A percentile compares a stretch with the other conserved stretches of the same genome.
Conservation (phyloP, 2,888 invertebrate genomes). For the Melitaea athalia region DNA sequence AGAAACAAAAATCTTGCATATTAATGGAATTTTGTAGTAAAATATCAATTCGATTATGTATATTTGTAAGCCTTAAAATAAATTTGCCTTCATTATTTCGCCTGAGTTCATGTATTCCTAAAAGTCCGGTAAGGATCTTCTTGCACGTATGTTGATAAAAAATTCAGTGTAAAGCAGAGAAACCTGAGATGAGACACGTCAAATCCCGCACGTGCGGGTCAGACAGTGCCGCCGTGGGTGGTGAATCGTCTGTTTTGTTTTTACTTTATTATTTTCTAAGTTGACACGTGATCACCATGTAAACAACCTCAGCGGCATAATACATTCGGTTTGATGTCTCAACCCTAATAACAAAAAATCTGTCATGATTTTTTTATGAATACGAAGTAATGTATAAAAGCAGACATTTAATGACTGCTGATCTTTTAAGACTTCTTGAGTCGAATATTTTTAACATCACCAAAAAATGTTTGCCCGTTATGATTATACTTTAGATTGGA, state of each 20-base stretch:
- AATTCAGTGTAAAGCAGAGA: constrained; percentile 28
- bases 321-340: constrained; percentile 8
- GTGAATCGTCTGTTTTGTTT: constrained; percentile 41
- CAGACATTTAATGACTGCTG: background rate
- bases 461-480: no score
- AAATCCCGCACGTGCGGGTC: constrained; percentile 52
- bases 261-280: constrained; percentile 51
- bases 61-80: constrained; percentile 8
- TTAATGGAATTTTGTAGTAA: constrained; percentile 30
- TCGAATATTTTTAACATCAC: background rate
- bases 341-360: constrained; percentile 6
- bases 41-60: constrained; percentile 15
- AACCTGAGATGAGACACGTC: constrained; percentile 43
- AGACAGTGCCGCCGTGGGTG: constrained; percentile 45
- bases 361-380: background rate
- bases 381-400: background rate
- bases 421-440: background rate
- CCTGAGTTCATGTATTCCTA: constrained; percentile 6
- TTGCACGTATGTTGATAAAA: constrained; percentile 25
- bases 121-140: background rate
- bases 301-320: constrained; percentile 43
- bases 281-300: constrained; percentile 55
- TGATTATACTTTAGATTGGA: no score
- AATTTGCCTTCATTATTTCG: constrained; percentile 16
- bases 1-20: constrained; percentile 39